Percentiles rank a stretch among this genome's conserved stretches.
Conservation (phyloP, 2,888 invertebrate genomes). For the Pollenia angustigena region DNA sequence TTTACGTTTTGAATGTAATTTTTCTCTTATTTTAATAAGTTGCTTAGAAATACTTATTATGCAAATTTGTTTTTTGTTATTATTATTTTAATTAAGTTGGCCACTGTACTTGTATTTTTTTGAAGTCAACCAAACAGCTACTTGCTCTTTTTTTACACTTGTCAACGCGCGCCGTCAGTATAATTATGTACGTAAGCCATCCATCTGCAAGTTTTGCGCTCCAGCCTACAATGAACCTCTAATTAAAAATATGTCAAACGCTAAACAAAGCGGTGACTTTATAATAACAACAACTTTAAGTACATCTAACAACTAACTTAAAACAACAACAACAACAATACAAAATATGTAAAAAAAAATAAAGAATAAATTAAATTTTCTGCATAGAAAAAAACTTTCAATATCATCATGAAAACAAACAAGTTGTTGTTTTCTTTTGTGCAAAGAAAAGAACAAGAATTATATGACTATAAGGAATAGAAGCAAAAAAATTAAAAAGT, state of each 20-base stretch:
- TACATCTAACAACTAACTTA: constrained; percentile 44
- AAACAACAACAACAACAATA: constrained; percentile 29
- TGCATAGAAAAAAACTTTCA: constrained; percentile 55
- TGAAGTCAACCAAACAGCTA: neutral
- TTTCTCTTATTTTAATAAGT: too few species aligned
- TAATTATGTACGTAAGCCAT: constrained; percentile 3
- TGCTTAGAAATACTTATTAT: too few species aligned
- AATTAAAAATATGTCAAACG: constrained; percentile 71
- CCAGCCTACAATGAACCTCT: constrained; percentile 67
- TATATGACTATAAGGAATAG: neutral
- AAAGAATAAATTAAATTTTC: constrained; percentile 18
- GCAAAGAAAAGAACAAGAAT: constrained; percentile 56
- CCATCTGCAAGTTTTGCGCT: neutral
- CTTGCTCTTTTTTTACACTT: constrained; percentile 18
- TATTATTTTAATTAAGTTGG: constrained; percentile 3
- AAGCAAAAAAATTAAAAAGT: constrained; percentile 26
- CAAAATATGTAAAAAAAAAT: constrained; percentile 9
- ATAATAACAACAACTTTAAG: constrained; percentile 39
- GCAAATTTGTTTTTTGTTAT: neutral
- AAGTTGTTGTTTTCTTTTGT: constrained; percentile 57
- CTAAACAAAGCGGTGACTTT: constrained; percentile 63
- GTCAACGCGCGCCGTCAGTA: neutral
- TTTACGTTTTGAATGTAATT: too few species aligned
- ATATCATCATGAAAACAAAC: constrained; percentile 63
- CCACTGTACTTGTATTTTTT: neutral